Evolutionary conservation across 2,888 invertebrate genomes (phyloP).

Genomic region (Fragum whitleyi): DNA sequence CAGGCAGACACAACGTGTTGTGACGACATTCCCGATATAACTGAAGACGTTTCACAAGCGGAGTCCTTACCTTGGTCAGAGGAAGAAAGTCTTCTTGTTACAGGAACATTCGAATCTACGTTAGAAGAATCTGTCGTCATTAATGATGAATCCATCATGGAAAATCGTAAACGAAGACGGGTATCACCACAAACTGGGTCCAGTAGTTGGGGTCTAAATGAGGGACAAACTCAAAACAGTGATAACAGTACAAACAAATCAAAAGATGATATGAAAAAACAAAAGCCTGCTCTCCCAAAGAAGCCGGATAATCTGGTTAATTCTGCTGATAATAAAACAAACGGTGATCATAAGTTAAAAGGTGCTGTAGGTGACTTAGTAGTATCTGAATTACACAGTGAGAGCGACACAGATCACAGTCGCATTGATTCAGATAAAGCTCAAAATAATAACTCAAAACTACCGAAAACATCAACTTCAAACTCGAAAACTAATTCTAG

Average conservation of each 20-base stretch:
- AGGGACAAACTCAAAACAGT: constrained; percentile 11
- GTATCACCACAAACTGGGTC: constrained; percentile 37
- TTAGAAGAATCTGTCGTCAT: constrained; percentile 43
- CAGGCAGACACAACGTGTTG: constrained; percentile 57
- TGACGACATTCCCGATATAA: constrained; percentile 64
- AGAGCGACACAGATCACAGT: constrained; percentile 51
- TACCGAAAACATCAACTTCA: constrained; percentile 21
- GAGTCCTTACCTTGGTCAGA: constrained; percentile 60
- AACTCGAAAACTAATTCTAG: constrained; percentile 18
- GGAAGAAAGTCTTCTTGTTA: constrained; percentile 39
- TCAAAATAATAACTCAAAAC: neutral
- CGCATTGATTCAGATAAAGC: constrained; percentile 41
- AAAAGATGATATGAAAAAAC: constrained; percentile 36
- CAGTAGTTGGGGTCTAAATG: constrained; percentile 27
- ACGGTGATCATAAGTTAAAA: neutral
- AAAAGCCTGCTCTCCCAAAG: constrained; percentile 65
- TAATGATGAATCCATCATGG: constrained; percentile 52
- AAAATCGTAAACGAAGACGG: constrained; percentile 33
- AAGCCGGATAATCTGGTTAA: constrained; percentile 57
- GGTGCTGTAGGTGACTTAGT: constrained; percentile 41
- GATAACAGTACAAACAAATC: constrained; percentile 17
- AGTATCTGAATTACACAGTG: constrained; percentile 58
- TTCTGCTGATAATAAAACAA: neutral
- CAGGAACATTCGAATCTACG: constrained; percentile 42
- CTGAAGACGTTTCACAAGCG: constrained; percentile 59